Evolutionary conservation across 2,888 invertebrate species (phyloP).

Genomic region (Chromoteleia sp.): DNA sequence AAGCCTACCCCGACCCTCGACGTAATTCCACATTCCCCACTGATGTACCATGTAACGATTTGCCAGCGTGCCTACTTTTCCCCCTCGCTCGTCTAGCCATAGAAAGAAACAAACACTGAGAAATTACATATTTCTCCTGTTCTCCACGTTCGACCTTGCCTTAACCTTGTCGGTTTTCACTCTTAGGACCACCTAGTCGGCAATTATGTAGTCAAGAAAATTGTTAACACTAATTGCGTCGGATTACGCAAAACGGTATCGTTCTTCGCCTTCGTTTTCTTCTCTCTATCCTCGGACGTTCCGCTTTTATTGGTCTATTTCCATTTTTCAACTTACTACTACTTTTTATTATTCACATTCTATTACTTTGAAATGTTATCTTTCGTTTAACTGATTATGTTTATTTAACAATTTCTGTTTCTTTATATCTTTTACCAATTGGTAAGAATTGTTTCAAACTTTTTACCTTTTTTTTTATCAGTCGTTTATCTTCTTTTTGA

Average conservation of each 20-base stretch:
- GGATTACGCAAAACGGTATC: slow-evolving; percentile 74
- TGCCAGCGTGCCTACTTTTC: slow-evolving; percentile 23
- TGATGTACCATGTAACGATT: slow-evolving; percentile 11
- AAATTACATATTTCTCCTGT: slow-evolving; percentile 41
- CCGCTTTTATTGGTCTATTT: not conserved
- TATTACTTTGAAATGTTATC: not conserved
- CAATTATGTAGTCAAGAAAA: slow-evolving; percentile 46
- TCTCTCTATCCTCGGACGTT: slow-evolving; percentile 11
- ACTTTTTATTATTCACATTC: not conserved
- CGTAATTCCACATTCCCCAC: slow-evolving; percentile 12
- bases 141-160: slow-evolving; percentile 36
- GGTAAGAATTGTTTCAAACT: too few relatives aligned
- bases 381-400: not conserved
- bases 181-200: slow-evolving; percentile 54
- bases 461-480: too few relatives aligned
- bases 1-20: too few relatives aligned
- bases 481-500: too few relatives aligned
- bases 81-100: slow-evolving; percentile 1
- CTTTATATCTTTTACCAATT: too few relatives aligned
- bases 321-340: not conserved
- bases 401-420: too few relatives aligned
- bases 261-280: slow-evolving; percentile 38
- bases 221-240: slow-evolving; percentile 73
- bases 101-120: slow-evolving; percentile 28
- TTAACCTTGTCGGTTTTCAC: slow-evolving; percentile 50